A percentile compares a stretch with the other conserved stretches of the same genome.
Evolutionary conservation across 1,140 invertebrate genomes (phyloP).

Genomic region (Drosophila pruinosa): DNA sequence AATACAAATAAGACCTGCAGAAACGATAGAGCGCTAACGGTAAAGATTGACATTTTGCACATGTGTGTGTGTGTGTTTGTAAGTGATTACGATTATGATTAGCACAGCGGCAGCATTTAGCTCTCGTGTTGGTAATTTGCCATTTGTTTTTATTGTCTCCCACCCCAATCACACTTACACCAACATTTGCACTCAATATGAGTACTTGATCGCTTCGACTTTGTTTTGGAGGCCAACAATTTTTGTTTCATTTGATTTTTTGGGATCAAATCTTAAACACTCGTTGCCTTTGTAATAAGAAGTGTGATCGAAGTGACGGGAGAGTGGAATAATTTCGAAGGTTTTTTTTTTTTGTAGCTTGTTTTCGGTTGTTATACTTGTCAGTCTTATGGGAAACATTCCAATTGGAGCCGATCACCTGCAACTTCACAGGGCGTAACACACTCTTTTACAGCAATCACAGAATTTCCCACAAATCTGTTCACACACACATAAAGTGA

Average conservation of each 20-base stretch:
- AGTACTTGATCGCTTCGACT: neutral
- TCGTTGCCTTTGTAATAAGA: conserved; percentile 3
- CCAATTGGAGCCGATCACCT: neutral
- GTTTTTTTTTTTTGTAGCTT: neutral
- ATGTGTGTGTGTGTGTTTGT: neutral
- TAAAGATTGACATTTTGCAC: conserved; percentile 46
- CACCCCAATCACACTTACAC: neutral
- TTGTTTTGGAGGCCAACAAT: conserved; percentile 34
- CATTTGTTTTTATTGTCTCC: conserved; percentile 30
- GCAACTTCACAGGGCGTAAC: neutral
- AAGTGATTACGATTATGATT: conserved; percentile 56
- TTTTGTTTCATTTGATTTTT: conserved; percentile 18
- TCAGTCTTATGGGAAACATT: neutral
- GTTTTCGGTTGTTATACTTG: too few species aligned
- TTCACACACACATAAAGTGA: conserved; percentile 34
- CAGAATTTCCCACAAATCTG: conserved; percentile 32
- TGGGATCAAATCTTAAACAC: conserved; percentile 20
- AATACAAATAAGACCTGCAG: conserved; percentile 61
- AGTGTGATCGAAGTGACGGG: neutral
- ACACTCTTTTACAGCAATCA: conserved; percentile 8
- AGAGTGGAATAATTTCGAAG: neutral
- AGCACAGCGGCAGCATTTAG: conserved; percentile 15
- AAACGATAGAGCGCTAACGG: conserved; percentile 53
- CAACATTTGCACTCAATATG: neutral
- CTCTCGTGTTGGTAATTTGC: conserved; percentile 32